Evolutionary conservation across 2,888 invertebrate genomes (phyloP).

Genomic region (Frankliniella fusca): DNA sequence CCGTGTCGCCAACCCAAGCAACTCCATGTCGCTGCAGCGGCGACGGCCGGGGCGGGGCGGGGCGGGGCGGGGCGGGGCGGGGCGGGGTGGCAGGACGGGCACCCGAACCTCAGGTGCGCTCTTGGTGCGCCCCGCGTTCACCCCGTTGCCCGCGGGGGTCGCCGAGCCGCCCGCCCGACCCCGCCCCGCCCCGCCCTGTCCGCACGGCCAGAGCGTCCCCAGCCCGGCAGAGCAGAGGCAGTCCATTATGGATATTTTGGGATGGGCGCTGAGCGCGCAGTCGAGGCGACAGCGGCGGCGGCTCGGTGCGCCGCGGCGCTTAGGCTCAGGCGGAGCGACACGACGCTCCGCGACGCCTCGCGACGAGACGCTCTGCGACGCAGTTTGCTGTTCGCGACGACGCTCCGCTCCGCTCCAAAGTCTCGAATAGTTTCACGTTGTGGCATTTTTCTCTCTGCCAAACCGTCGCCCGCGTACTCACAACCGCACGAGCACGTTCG

Average conservation of each 20-base stretch:
- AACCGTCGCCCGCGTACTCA: neutral
- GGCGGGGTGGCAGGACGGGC: neutral
- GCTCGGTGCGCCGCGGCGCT: neutral
- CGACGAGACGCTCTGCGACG: too few species aligned
- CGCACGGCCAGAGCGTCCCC: too few species aligned
- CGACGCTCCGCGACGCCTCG: too few species aligned
- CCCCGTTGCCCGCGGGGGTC: neutral
- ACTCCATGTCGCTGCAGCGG: neutral
- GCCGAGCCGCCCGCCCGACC: neutral
- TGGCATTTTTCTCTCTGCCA: neutral
- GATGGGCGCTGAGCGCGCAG: neutral
- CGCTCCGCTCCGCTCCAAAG: neutral
- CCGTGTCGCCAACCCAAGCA: neutral
- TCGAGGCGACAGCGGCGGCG: neutral
- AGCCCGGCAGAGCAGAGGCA: neutral
- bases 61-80: neutral
- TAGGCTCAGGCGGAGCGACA: too few species aligned
- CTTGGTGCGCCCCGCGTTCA: neutral
- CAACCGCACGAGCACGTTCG: neutral
- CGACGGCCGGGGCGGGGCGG: neutral
- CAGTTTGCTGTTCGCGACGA: neutral
- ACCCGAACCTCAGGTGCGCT: neutral
- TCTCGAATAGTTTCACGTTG: neutral
- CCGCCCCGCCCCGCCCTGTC: too few species aligned
- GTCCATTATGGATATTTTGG: conserved; percentile 26